These are phyloP conservation scores for Oxyruncus cristatus DNA, from an alignment of 2,113 vertebrate species.

Conservation along the genomic window DNA sequence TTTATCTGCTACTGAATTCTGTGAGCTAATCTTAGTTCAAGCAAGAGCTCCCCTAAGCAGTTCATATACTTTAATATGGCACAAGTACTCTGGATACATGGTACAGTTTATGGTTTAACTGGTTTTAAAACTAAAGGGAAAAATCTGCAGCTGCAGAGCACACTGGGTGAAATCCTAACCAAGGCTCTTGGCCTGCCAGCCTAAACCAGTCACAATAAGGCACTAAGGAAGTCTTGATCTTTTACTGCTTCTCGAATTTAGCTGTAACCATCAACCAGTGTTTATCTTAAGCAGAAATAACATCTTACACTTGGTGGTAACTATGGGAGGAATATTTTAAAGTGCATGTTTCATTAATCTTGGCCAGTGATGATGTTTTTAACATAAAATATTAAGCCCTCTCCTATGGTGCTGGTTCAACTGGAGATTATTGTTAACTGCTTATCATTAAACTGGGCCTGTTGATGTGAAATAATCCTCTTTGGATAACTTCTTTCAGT, in stretches of 20 bases:
- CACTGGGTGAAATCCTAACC: background rate
- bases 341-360: background rate
- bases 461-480: background rate
- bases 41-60: constrained; percentile 58
- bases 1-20: constrained; percentile 66
- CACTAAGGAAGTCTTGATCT: background rate
- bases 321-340: background rate
- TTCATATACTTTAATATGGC: constrained; percentile 68
- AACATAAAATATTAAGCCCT: background rate
- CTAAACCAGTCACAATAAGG: background rate
- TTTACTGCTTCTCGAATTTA: background rate
- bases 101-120: constrained; percentile 4
- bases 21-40: constrained; percentile 66
- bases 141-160: background rate
- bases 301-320: background rate
- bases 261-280: background rate
- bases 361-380: background rate
- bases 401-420: background rate
- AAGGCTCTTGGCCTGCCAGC: background rate
- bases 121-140: background rate
- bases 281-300: background rate
- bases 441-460: background rate
- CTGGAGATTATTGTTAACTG: background rate
- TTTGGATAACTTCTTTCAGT: background rate
- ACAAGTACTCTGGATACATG: background rate